A percentile compares a stretch with the other conserved stretches of the same genome.
Conservation (phyloP, 1,140 invertebrate genomes). For the Ostrea edulis region DNA sequence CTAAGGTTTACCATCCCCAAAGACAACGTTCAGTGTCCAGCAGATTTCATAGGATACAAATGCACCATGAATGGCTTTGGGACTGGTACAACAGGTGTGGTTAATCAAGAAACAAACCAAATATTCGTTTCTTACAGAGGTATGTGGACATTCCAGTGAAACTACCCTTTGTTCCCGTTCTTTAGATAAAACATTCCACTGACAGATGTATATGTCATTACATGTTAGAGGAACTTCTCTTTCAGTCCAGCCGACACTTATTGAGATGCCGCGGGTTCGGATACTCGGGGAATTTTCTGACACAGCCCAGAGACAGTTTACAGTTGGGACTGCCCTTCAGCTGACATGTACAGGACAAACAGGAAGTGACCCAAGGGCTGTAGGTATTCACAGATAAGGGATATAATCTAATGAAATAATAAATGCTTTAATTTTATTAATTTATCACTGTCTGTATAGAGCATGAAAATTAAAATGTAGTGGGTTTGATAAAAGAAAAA, state of each 20-base stretch:
- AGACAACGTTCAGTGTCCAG: background rate
- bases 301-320: background rate
- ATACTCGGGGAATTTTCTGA: background rate
- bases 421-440: too few species aligned
- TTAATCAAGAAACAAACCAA: background rate
- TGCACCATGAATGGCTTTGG: background rate
- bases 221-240: too few species aligned
- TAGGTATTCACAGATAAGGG: background rate
- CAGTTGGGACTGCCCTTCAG: background rate
- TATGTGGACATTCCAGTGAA: background rate
- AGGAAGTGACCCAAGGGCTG: background rate
- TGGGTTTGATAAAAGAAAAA: background rate
- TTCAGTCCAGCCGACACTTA: background rate
- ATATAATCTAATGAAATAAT: too few species aligned
- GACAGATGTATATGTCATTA: too few species aligned
- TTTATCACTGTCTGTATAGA: too few species aligned
- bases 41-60: background rate
- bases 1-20: background rate
- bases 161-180: background rate
- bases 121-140: background rate
- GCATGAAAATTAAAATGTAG: background rate
- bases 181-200: too few species aligned
- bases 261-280: background rate
- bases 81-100: background rate
- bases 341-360: background rate